phyloP scores from a whole-genome alignment of 2,797 vertebrate species.

The Oreortyx pictus region DNA sequence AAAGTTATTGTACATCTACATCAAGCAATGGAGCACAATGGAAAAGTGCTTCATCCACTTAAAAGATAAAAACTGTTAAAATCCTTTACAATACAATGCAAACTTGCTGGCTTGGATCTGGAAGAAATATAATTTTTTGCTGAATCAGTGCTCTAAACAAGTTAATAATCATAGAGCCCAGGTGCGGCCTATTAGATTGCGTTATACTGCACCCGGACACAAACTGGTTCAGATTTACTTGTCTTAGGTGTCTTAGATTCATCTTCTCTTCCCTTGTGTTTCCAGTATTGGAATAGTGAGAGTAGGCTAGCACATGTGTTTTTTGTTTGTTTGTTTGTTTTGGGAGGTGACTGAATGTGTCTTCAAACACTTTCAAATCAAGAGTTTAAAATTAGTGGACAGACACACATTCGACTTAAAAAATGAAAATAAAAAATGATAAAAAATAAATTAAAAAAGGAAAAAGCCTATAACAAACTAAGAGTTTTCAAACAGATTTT shows the following conservation, averaged over 20 bases:
- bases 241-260: background rate
- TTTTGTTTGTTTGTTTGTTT: background rate
- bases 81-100: background rate
- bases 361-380: background rate
- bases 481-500: background rate
- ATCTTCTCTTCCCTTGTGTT: background rate
- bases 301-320: background rate
- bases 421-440: background rate
- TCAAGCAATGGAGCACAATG: background rate
- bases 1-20: background rate
- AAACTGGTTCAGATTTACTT: background rate
- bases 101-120: background rate
- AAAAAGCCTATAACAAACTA: background rate
- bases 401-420: no score
- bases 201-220: background rate
- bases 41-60: background rate
- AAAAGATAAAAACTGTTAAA: background rate
- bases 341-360: background rate
- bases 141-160: background rate
- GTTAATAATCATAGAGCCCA: background rate
- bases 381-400: no score
- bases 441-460: no score
- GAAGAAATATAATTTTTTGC: background rate
- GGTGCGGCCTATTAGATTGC: background rate
- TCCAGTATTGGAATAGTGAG: background rate